These are phyloP conservation scores for Pelochelys cantorii DNA, from an alignment of 2,797 vertebrate genomes.

Conservation along the genomic window DNA sequence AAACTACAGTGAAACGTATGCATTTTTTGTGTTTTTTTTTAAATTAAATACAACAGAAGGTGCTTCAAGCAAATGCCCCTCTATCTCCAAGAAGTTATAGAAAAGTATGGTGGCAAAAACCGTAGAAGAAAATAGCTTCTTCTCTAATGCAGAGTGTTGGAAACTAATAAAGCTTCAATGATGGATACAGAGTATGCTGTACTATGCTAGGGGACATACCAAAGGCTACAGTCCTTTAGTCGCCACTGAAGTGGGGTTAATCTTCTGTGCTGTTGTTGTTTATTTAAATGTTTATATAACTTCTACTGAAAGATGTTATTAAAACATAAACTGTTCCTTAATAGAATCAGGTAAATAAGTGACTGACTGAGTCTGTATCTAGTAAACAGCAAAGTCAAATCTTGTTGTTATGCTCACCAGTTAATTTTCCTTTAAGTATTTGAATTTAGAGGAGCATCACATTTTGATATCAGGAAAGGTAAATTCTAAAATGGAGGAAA, in stretches of 20 bases:
- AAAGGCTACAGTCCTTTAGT: not conserved
- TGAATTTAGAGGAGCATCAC: not conserved
- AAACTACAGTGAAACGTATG: not conserved
- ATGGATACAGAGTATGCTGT: not conserved
- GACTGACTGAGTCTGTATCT: not conserved
- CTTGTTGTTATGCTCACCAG: not conserved
- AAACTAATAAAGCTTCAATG: not conserved
- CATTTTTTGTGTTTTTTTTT: not conserved
- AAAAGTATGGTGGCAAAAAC: not conserved
- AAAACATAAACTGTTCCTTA: not conserved
- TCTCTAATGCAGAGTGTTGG: not conserved
- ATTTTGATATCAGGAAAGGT: not conserved
- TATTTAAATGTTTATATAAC: not conserved
- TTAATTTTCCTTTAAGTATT: not conserved
- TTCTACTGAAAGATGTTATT: not conserved
- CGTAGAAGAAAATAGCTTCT: not conserved
- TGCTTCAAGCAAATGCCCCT: not conserved
- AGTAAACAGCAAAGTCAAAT: not conserved
- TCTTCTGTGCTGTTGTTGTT: not conserved
- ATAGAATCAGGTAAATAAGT: not conserved
- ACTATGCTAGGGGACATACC: not conserved
- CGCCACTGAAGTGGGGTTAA: not conserved
- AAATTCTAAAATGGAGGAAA: not conserved
- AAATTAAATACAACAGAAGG: not conserved
- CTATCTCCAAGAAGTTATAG: not conserved